Evolutionary conservation across 2,888 invertebrate species (phyloP).

Genomic region (Athripsodes cinereus): DNA sequence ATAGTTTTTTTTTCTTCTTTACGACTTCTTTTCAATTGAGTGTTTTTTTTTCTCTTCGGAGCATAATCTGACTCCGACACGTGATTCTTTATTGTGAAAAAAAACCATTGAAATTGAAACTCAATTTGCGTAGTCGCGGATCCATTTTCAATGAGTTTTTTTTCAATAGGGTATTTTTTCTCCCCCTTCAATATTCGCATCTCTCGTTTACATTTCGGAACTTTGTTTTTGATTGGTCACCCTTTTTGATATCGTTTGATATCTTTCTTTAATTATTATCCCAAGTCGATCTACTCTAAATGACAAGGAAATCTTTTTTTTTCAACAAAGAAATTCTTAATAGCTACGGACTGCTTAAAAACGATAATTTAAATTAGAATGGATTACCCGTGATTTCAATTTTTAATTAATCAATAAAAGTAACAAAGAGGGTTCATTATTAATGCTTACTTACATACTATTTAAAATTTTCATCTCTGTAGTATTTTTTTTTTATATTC

Average conservation of each 20-base stretch:
- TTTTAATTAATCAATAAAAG: too few relatives aligned
- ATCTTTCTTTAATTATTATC: slow-evolving; percentile 13
- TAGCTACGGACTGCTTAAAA: background rate
- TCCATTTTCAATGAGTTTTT: slow-evolving; percentile 23
- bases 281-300: background rate
- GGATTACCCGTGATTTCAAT: background rate
- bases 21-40: background rate
- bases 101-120: slow-evolving; percentile 25
- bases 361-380: background rate
- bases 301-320: slow-evolving; percentile 3
- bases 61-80: slow-evolving; percentile 25
- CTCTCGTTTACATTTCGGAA: slow-evolving; percentile 5
- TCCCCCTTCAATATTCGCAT: background rate
- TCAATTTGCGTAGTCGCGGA: slow-evolving; percentile 5
- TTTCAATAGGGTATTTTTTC: slow-evolving; percentile 11
- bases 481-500: too few relatives aligned
- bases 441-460: too few relatives aligned
- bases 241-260: slow-evolving; percentile 16
- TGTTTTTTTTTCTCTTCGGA: slow-evolving; percentile 5
- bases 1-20: slow-evolving; percentile 7
- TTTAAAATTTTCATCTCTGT: too few relatives aligned
- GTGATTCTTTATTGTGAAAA: slow-evolving; percentile 23
- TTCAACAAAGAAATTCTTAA: background rate
- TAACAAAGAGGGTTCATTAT: too few relatives aligned
- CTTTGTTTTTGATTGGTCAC: slow-evolving; percentile 17